Conservation (phyloP, 2,888 invertebrate species). For the Volucella bombylans region DNA sequence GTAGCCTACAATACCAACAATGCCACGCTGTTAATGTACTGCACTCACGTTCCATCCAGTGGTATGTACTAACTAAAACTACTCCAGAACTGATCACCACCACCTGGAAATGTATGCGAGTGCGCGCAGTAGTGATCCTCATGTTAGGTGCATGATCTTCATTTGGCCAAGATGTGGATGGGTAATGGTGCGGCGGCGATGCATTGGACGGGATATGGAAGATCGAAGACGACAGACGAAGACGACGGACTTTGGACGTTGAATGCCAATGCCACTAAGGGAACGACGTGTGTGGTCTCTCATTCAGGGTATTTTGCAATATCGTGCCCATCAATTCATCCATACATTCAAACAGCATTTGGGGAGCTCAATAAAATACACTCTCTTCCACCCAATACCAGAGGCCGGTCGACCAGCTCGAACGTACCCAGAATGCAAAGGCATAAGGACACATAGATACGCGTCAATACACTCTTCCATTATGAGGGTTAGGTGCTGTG, state of each 20-base stretch:
- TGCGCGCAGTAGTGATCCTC: conserved; percentile 50
- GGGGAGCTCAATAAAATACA: conserved; percentile 62
- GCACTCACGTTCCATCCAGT: conserved; percentile 8
- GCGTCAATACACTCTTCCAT: too few species aligned
- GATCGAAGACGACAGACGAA: conserved; percentile 9
- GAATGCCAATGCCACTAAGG: conserved; percentile 24
- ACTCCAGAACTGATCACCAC: conserved; percentile 52
- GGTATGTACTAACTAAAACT: conserved; percentile 34
- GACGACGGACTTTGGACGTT: conserved; percentile 11
- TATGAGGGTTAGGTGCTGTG: conserved; percentile 19
- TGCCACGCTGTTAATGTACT: neutral
- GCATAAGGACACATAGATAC: conserved; percentile 34
- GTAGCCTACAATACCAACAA: conserved; percentile 48
- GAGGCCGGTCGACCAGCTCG: neutral
- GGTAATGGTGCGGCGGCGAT: neutral
- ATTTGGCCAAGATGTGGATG: conserved; percentile 51
- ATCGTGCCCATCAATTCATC: conserved; percentile 69
- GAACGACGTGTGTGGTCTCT: conserved; percentile 69
- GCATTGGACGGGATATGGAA: neutral
- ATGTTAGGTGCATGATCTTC: conserved; percentile 64
- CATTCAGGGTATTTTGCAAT: conserved; percentile 71
- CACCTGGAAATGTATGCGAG: conserved; percentile 25
- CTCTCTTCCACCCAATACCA: conserved; percentile 40
- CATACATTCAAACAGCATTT: conserved; percentile 61
- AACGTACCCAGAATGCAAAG: conserved; percentile 50